Conservation (phyloP, 2,888 invertebrate genomes). For the Plagodis pulveraria region DNA sequence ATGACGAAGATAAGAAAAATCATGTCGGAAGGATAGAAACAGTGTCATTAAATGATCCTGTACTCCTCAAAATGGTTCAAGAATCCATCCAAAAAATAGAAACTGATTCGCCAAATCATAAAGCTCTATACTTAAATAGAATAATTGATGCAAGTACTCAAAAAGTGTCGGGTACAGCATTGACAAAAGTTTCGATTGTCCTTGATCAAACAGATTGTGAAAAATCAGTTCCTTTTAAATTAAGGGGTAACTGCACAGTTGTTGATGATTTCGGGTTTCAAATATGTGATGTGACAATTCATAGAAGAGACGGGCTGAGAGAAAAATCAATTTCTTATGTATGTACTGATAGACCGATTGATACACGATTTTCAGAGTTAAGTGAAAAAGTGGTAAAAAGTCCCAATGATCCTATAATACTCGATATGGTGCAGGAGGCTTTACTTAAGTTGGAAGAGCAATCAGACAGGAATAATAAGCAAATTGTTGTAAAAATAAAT, state of each 20-base stretch:
- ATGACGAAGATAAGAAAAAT: slow-evolving; percentile 55
- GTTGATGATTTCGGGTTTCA: slow-evolving; percentile 55
- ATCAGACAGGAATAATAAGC: slow-evolving; percentile 62
- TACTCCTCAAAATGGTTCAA: slow-evolving; percentile 52
- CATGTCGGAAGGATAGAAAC: slow-evolving; percentile 39
- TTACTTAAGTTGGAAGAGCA: slow-evolving; percentile 65
- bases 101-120: slow-evolving; percentile 46
- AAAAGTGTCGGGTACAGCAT: slow-evolving; percentile 48
- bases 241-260: slow-evolving; percentile 56
- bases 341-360: slow-evolving; percentile 57
- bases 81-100: slow-evolving; percentile 63
- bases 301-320: slow-evolving; percentile 57
- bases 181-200: slow-evolving; percentile 60
- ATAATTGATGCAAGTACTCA: slow-evolving; percentile 59
- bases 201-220: slow-evolving; percentile 62
- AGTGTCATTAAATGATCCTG: slow-evolving; percentile 56
- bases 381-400: slow-evolving; percentile 38
- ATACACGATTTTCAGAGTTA: slow-evolving; percentile 50
- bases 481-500: slow-evolving; percentile 66
- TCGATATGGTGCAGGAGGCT: slow-evolving; percentile 64
- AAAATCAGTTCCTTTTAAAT: slow-evolving; percentile 47
- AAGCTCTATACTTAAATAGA: slow-evolving; percentile 58
- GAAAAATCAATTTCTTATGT: slow-evolving; percentile 56
- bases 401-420: slow-evolving; percentile 50
- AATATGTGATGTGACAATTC: slow-evolving; percentile 62